Conservation (phyloP, 37 sponge, comb jelly and placozoan species). For the Diacarnus erythraeanus region DNA sequence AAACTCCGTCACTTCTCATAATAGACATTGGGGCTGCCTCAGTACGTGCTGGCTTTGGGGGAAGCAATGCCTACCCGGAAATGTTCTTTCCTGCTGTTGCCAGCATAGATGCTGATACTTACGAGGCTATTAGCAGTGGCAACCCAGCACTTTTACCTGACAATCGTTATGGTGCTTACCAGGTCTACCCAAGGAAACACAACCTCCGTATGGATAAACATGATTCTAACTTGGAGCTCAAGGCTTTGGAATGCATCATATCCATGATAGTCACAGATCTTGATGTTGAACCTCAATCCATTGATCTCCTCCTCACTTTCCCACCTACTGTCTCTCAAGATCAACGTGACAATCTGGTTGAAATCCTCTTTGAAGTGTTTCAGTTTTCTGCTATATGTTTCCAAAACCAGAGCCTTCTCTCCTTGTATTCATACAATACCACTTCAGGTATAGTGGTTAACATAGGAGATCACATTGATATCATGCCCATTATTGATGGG, state of each 20-base stretch:
- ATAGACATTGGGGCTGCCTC: constrained; percentile 82
- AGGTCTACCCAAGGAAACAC: constrained; percentile 54
- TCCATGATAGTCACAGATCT: constrained; percentile 6
- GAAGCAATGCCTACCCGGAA: constrained; percentile 66
- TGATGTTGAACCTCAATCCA: constrained; percentile 27
- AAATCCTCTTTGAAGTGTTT: constrained; percentile 49
- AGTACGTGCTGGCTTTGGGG: constrained; percentile 71
- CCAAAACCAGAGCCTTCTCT: constrained; percentile 72
- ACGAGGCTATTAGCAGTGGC: constrained; percentile 42
- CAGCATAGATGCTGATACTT: constrained; percentile 30
- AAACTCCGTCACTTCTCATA: constrained; percentile 41
- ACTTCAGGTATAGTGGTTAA: constrained; percentile 80
- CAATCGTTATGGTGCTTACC: constrained; percentile 12
- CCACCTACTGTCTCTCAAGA: constrained; percentile 46
- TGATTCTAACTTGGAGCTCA: neutral
- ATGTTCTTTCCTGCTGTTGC: constrained; percentile 81
- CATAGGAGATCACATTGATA: constrained; percentile 71
- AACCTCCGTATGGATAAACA: constrained; percentile 44
- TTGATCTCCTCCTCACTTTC: constrained; percentile 36
- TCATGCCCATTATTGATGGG: constrained; percentile 81
- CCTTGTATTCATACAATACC: constrained; percentile 79
- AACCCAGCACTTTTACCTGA: constrained; percentile 55
- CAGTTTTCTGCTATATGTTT: constrained; percentile 30
- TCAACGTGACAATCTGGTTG: constrained; percentile 38
- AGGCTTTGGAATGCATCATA: constrained; percentile 27